Percentiles rank a stretch among this genome's conserved stretches.
These are phyloP conservation scores for Trichomalopsis sarcophagae DNA, from an alignment of 1,140 invertebrate genomes.

Conservation along the genomic window DNA sequence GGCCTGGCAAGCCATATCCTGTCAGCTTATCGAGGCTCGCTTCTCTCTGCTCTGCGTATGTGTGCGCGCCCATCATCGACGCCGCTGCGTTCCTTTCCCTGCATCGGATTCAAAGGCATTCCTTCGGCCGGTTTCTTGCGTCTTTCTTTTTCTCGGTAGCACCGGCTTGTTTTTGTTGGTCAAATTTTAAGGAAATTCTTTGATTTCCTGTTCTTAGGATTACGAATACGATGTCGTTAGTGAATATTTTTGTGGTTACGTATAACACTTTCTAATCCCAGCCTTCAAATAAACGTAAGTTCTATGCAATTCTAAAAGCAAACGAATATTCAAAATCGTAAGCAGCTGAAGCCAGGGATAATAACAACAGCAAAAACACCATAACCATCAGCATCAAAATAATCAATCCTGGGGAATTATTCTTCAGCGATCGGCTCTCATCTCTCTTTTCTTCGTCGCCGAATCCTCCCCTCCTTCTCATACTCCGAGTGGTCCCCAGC, in stretches of 20 bases:
- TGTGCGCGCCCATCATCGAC: constrained; percentile 26
- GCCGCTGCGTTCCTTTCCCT: constrained; percentile 39
- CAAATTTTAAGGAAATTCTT: constrained; percentile 39
- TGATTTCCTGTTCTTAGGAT: constrained; percentile 26
- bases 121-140: constrained; percentile 7
- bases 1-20: constrained; percentile 55
- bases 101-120: background rate
- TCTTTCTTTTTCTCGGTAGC: background rate
- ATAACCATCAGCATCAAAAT: background rate
- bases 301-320: no score
- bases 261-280: no score
- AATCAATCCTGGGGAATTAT: background rate
- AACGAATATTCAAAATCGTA: no score
- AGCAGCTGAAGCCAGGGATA: background rate
- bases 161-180: background rate
- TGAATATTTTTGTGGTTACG: no score
- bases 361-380: background rate
- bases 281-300: no score
- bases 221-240: background rate
- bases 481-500: background rate
- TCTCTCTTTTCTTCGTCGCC: background rate
- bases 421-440: background rate
- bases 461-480: background rate
- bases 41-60: no score
- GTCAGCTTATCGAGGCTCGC: constrained; percentile 54